These are phyloP conservation scores for Hafferia zeledoni DNA, from an alignment of 2,797 vertebrate genomes.

Conservation along the genomic window DNA sequence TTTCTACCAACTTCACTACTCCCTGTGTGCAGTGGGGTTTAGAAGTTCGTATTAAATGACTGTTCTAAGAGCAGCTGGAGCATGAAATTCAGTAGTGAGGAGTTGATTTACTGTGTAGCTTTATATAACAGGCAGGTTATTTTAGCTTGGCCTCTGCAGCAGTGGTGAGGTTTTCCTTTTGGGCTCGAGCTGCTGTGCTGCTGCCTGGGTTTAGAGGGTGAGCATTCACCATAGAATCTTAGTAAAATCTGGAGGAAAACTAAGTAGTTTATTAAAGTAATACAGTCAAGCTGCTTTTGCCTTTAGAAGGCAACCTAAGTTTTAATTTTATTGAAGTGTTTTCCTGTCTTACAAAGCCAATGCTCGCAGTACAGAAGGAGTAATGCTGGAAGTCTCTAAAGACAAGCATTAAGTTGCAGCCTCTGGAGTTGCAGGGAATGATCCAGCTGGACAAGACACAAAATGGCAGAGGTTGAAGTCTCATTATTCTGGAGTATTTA, in stretches of 20 bases:
- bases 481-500: background rate
- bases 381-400: background rate
- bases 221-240: background rate
- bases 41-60: background rate
- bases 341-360: background rate
- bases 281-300: background rate
- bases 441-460: background rate
- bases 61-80: slow-evolving; percentile 27
- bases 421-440: background rate
- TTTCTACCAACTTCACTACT: background rate
- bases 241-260: background rate
- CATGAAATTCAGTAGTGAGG: slow-evolving; percentile 39
- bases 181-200: background rate
- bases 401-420: background rate
- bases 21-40: background rate
- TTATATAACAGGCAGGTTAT: slow-evolving; percentile 57
- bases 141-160: slow-evolving; percentile 28
- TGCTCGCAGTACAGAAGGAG: background rate
- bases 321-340: background rate
- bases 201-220: background rate
- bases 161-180: background rate
- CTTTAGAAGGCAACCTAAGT: background rate
- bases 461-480: background rate
- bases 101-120: slow-evolving; percentile 46
- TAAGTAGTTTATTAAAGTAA: background rate